phyloP scores from a whole-genome alignment of 2,888 invertebrate genomes.

The Nemapogon koenigi region DNA sequence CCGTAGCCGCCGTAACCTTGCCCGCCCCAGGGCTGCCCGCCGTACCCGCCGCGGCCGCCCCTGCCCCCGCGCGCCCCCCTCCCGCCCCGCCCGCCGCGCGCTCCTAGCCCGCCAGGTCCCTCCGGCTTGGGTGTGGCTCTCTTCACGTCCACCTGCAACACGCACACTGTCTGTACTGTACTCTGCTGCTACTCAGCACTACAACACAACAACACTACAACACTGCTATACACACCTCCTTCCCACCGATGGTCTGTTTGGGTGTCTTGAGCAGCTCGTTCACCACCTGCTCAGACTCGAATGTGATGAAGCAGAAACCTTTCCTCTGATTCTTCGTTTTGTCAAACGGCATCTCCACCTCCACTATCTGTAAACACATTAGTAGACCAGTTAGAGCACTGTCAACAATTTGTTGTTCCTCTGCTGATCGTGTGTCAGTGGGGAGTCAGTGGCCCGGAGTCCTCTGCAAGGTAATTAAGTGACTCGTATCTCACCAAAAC shows the following conservation, averaged over 20 bases:
- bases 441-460: slow-evolving; percentile 56
- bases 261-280: slow-evolving; percentile 90
- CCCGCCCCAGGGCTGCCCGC: slow-evolving; percentile 70
- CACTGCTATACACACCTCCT: slow-evolving; percentile 76
- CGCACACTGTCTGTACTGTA: too few relatives aligned
- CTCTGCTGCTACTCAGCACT: too few relatives aligned
- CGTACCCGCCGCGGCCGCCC: slow-evolving; percentile 72
- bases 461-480: slow-evolving; percentile 39
- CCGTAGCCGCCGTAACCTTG: slow-evolving; percentile 72
- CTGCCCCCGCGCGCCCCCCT: slow-evolving; percentile 74
- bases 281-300: slow-evolving; percentile 93
- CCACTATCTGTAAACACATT: slow-evolving; percentile 76
- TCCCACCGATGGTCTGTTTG: slow-evolving; percentile 91
- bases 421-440: background rate
- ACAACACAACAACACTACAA: too few relatives aligned
- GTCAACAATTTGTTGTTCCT: background rate
- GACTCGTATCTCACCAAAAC: slow-evolving; percentile 54
- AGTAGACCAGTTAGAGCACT: background rate
- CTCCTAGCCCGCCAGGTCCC: slow-evolving; percentile 71
- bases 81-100: slow-evolving; percentile 70
- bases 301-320: slow-evolving; percentile 97
- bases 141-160: slow-evolving; percentile 93
- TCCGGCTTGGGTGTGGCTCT: slow-evolving; percentile 93
- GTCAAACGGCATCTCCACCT: slow-evolving; percentile 96
- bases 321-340: slow-evolving; percentile 96